Conservation (phyloP, 2,797 vertebrate species). For the Lycodopsis pacificus region DNA sequence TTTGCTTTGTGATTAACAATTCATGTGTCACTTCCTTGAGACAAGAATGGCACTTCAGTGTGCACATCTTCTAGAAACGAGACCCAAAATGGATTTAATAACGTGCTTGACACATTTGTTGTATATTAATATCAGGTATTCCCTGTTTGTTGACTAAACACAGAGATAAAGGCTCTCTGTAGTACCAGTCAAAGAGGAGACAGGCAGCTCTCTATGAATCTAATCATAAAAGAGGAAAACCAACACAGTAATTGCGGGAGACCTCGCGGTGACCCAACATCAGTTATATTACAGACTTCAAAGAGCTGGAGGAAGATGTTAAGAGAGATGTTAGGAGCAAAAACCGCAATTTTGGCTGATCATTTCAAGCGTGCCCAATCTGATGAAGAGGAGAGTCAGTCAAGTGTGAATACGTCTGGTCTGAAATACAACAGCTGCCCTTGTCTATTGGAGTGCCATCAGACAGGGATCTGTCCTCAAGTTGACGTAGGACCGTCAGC, state of each 20-base stretch:
- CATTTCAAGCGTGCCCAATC: slow-evolving; percentile 77
- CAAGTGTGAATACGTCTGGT: slow-evolving; percentile 78
- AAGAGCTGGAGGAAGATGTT: slow-evolving; percentile 81
- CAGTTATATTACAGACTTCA: slow-evolving; percentile 85
- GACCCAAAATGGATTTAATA: slow-evolving; percentile 29
- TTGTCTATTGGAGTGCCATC: slow-evolving; percentile 76
- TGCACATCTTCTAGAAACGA: slow-evolving; percentile 1
- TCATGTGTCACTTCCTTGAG: background rate
- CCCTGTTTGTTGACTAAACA: slow-evolving; percentile 63
- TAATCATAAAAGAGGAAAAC: slow-evolving; percentile 72
- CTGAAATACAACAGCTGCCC: slow-evolving; percentile 82
- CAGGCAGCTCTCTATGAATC: slow-evolving; percentile 65
- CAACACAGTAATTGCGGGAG: slow-evolving; percentile 80
- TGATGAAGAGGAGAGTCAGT: slow-evolving; percentile 81
- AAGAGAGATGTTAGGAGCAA: slow-evolving; percentile 72
- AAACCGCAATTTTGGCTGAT: slow-evolving; percentile 77
- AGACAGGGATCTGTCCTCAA: slow-evolving; percentile 67
- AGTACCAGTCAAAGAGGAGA: slow-evolving; percentile 41
- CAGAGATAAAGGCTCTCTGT: slow-evolving; percentile 58
- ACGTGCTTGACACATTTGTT: slow-evolving; percentile 36
- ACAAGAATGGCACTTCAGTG: background rate
- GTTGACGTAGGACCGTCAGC: slow-evolving; percentile 63
- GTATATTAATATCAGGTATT: slow-evolving; percentile 32
- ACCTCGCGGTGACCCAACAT: slow-evolving; percentile 71
- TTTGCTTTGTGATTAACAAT: slow-evolving; percentile 9